A percentile compares a stretch with the other conserved stretches of the same genome.
Evolutionary conservation across 2,113 vertebrate genomes (phyloP).

Genomic region (Epinephelus lanceolatus): DNA sequence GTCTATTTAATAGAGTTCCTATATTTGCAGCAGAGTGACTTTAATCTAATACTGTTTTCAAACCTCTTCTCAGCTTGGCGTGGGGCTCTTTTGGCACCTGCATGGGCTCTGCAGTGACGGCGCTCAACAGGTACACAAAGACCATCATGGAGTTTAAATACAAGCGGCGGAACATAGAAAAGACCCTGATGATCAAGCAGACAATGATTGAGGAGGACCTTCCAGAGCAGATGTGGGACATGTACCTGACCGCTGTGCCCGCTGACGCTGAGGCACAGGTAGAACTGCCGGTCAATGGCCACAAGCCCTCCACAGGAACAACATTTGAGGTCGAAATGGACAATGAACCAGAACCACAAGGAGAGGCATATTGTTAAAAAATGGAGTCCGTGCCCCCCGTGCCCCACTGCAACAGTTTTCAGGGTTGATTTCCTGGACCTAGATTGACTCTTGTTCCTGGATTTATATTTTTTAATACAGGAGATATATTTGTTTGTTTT

Average conservation of each 20-base stretch:
- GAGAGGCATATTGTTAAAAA: slow-evolving; percentile 76
- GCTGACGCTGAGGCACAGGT: slow-evolving; percentile 66
- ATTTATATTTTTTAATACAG: slow-evolving; percentile 46
- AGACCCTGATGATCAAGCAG: slow-evolving; percentile 85
- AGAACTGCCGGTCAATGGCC: slow-evolving; percentile 75
- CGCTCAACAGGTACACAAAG: slow-evolving; percentile 90
- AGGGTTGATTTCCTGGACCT: slow-evolving; percentile 2
- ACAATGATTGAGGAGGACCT: slow-evolving; percentile 81
- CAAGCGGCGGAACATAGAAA: slow-evolving; percentile 87
- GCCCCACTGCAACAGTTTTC: slow-evolving; percentile 22
- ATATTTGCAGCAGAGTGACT: neutral
- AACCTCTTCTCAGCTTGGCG: slow-evolving; percentile 83
- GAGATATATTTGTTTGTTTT: slow-evolving; percentile 26
- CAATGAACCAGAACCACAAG: slow-evolving; percentile 53
- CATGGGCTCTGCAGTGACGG: slow-evolving; percentile 90
- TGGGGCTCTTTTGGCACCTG: slow-evolving; percentile 93
- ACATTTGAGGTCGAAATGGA: slow-evolving; percentile 54
- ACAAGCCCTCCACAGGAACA: slow-evolving; percentile 62
- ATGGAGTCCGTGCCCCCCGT: neutral
- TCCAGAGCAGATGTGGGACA: slow-evolving; percentile 86
- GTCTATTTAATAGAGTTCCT: too few species aligned
- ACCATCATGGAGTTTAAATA: slow-evolving; percentile 91
- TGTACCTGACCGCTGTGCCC: slow-evolving; percentile 82
- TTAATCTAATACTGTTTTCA: neutral
- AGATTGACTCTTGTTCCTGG: slow-evolving; percentile 10